A percentile compares a stretch with the other conserved stretches of the same genome.
Conservation (phyloP, 2,797 vertebrate species). For the Myotis vivesi region DNA sequence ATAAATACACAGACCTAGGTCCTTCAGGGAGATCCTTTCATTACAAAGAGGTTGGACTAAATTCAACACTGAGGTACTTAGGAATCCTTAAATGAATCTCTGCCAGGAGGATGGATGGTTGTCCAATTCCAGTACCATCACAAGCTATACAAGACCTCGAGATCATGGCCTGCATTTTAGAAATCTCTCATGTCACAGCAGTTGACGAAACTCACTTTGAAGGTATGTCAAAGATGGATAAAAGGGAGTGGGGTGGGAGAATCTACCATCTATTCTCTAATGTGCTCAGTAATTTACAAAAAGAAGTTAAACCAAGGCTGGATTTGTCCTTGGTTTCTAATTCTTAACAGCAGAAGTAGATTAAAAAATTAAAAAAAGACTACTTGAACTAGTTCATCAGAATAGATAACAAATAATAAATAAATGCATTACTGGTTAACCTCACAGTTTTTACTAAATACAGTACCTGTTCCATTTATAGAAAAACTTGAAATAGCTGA, state of each 20-base stretch:
- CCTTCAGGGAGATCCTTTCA: slow-evolving; percentile 14
- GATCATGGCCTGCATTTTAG: background rate
- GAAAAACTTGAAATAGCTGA: background rate
- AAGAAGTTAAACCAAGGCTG: background rate
- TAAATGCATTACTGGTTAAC: background rate
- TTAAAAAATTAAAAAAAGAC: background rate
- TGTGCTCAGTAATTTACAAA: background rate
- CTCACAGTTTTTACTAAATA: background rate
- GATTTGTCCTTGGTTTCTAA: background rate
- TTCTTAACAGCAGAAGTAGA: background rate
- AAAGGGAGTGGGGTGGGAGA: background rate
- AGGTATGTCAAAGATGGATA: background rate
- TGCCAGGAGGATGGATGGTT: background rate
- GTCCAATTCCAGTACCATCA: background rate
- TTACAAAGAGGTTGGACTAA: slow-evolving; percentile 44
- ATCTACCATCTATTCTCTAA: background rate
- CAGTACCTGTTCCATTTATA: background rate
- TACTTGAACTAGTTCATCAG: background rate
- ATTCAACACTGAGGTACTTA: slow-evolving; percentile 17
- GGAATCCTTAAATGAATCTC: background rate
- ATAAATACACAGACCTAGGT: slow-evolving; percentile 18
- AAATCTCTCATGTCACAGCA: background rate
- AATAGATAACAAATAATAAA: background rate
- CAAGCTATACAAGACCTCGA: background rate
- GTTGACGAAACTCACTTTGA: background rate